Evolutionary conservation across 2,888 invertebrate species (phyloP), one percentile per base, ranked within the genome.

Genomic region (Bedellia somnulentella): DNA sequence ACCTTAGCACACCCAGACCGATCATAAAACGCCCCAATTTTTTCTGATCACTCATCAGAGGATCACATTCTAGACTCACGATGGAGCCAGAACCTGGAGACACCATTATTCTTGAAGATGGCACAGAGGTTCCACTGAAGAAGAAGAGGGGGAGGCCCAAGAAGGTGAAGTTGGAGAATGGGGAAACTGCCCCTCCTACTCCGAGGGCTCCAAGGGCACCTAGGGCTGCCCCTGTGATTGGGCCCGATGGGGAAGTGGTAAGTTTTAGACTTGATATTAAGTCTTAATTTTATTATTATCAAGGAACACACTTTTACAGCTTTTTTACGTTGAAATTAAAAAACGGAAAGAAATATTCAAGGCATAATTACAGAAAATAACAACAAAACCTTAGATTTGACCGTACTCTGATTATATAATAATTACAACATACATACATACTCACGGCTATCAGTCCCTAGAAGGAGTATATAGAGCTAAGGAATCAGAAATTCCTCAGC

Each of bases 91-190:
- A 76, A 51, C 67, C 70, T 24, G 75, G 76, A 2, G 77, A 76
- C 58, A 76, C 76, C 38, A 76, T 76, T 45, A 59, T 76, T 33
- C 75, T 80, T 31, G 81, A 81, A 49, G 82, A 82, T 60, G 81
- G 81, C 43, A 80, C 80, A 29, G 79, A 81, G 48, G 71, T 85
- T 37, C 86, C 88, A 1, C 84, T 86, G 27, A 91, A 91, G 70
- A 92, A 92, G 77, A 91, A 91, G 60, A 79, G 91, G n/a, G 92
- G 92, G 1, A 71, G 91, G n/a, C 91, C 92, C 36, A 91, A 91
- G 73, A 92, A 92, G 62, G 82, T 86, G 15, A 86, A 86, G 52
- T 64, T 78, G 42, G 80, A 81, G 50, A 86, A 82, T 52, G 85
- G 80, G 15, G 85, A 79, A 54, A 79, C 80, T 28, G 83, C 81